A percentile compares a stretch with the other conserved stretches of the same genome.
These are phyloP conservation scores for Papilio elwesi DNA, from an alignment of 2,888 invertebrate genomes.

Conservation along the genomic window DNA sequence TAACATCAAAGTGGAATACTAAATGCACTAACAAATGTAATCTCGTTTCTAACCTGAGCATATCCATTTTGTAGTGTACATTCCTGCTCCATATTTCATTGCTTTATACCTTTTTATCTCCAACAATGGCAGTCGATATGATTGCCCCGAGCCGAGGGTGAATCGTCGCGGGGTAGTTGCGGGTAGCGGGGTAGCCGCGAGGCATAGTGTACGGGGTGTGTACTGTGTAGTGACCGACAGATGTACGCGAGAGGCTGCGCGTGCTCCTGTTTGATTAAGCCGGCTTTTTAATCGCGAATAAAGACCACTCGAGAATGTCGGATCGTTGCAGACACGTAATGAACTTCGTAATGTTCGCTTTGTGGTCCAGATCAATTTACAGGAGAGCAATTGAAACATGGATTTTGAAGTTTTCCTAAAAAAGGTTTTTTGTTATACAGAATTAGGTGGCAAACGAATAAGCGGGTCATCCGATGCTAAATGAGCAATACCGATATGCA, in stretches of 20 bases:
- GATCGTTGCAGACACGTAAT: conserved; percentile 15
- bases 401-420: conserved; percentile 8
- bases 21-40: not conserved
- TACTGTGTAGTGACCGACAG: conserved; percentile 50
- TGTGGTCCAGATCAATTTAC: not conserved
- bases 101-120: conserved; percentile 73
- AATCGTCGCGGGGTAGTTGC: conserved; percentile 39
- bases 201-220: conserved; percentile 24
- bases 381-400: not conserved
- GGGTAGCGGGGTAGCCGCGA: conserved; percentile 13
- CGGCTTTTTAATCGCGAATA: conserved; percentile 38
- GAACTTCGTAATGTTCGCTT: conserved; percentile 6
- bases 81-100: conserved; percentile 39
- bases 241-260: conserved; percentile 47
- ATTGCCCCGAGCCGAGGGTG: conserved; percentile 62
- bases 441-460: too few species aligned
- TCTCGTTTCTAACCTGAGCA: conserved; percentile 15
- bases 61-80: conserved; percentile 37
- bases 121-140: conserved; percentile 74
- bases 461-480: too few species aligned
- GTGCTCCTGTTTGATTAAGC: conserved; percentile 25
- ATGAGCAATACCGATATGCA: too few species aligned
- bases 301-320: conserved; percentile 29
- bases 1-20: too few species aligned
- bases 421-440: not conserved